phyloP scores from a whole-genome alignment of 64 coral and sea anemone species.

The Dendronephthya gigantea region DNA sequence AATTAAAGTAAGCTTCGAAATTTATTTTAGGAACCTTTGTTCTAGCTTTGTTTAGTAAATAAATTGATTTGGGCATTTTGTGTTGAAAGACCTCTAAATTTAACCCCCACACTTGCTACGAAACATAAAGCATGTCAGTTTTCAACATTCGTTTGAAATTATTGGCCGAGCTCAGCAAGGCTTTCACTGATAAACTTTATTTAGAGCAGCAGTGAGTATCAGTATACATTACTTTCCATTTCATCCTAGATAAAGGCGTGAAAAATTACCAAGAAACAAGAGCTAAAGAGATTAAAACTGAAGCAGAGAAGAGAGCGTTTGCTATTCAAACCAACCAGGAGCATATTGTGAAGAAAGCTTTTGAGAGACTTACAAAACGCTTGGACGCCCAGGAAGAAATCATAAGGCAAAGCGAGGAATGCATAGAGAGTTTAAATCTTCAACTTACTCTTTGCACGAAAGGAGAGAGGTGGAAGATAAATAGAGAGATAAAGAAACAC shows the following conservation, averaged over 20 bases:
- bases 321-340: background rate
- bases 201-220: too few species aligned
- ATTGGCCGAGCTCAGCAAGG: too few species aligned
- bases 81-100: too few species aligned
- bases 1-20: too few species aligned
- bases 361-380: background rate
- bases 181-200: too few species aligned
- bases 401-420: background rate
- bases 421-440: background rate
- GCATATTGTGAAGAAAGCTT: background rate
- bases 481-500: background rate
- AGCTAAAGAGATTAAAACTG: background rate
- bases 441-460: background rate
- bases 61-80: too few species aligned
- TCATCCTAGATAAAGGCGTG: background rate
- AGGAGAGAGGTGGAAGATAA: background rate
- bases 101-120: too few species aligned
- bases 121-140: too few species aligned
- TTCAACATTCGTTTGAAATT: too few species aligned
- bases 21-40: too few species aligned
- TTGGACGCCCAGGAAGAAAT: background rate
- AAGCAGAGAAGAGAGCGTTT: slow-evolving; percentile 8
- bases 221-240: background rate
- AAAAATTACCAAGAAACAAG: slow-evolving; percentile 11
- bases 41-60: too few species aligned